A percentile compares a stretch with the other conserved stretches of the same genome.
Conservation (phyloP, 1,140 invertebrate species). For the Olivierus martensii region DNA sequence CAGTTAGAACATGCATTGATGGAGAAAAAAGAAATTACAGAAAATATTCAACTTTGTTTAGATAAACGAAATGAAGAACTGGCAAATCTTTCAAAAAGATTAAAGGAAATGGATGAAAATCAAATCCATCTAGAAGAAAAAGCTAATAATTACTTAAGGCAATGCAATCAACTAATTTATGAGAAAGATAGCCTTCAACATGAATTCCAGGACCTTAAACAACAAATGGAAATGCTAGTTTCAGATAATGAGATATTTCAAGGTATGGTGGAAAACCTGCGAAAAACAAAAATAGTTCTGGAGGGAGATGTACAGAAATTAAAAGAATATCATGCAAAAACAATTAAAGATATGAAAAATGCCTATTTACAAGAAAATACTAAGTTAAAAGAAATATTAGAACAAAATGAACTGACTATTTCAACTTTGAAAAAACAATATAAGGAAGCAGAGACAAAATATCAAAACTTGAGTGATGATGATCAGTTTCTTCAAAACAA, state of each 20-base stretch:
- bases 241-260: conserved; percentile 11
- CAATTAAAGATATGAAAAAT: not conserved
- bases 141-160: not conserved
- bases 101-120: not conserved
- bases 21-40: conserved; percentile 4
- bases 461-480: no score
- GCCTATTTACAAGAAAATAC: no score
- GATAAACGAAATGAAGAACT: conserved; percentile 8
- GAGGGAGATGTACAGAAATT: not conserved
- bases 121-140: not conserved
- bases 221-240: conserved; percentile 8
- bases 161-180: not conserved
- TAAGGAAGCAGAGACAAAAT: not conserved
- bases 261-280: conserved; percentile 3
- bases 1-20: conserved; percentile 1
- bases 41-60: conserved; percentile 3
- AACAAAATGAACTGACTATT: not conserved
- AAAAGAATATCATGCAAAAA: conserved; percentile 1
- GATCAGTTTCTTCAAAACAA: not conserved
- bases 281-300: not conserved
- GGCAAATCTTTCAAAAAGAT: not conserved
- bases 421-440: not conserved
- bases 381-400: no score
- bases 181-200: conserved; percentile 4
- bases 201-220: conserved; percentile 5